These are phyloP conservation scores for Erethizon dorsatum DNA, from an alignment of 2,797 vertebrate genomes.

Conservation along the genomic window DNA sequence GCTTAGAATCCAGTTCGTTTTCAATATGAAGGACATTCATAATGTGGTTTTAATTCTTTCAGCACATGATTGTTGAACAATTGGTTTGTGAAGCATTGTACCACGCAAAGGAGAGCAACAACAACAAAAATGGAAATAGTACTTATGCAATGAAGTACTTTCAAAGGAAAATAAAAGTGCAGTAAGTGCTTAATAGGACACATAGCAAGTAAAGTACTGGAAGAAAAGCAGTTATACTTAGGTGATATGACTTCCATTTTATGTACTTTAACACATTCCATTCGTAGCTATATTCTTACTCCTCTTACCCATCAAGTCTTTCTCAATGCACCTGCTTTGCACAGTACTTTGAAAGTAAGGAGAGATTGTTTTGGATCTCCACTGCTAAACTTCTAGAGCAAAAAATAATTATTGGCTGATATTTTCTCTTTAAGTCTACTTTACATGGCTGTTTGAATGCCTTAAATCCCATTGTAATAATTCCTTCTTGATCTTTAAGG, in stretches of 20 bases:
- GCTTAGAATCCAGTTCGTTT: not conserved
- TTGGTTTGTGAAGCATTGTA: not conserved
- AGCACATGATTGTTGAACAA: not conserved
- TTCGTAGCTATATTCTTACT: not conserved
- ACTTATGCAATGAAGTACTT: not conserved
- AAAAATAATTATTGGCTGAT: slow-evolving; percentile 10
- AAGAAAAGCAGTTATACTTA: not conserved
- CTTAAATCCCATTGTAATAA: slow-evolving; percentile 54
- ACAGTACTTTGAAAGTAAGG: slow-evolving; percentile 51
- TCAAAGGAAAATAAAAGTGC: not conserved
- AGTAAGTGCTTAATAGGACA: not conserved
- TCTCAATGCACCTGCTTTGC: slow-evolving; percentile 62
- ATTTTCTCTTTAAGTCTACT: not conserved
- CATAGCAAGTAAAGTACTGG: not conserved
- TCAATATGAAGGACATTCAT: not conserved
- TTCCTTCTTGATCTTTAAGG: slow-evolving; percentile 41
- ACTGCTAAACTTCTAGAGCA: slow-evolving; percentile 54
- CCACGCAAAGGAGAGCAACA: not conserved
- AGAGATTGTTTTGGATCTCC: slow-evolving; percentile 29
- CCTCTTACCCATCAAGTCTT: not conserved
- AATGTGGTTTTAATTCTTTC: not conserved
- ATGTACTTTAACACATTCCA: slow-evolving; percentile 44
- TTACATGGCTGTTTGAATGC: slow-evolving; percentile 44
- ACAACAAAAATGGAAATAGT: not conserved
- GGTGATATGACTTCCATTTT: slow-evolving; percentile 21